Base-by-base conservation (phyloP, 2,797 vertebrate species). In the Melanotaenia boesemani region DNA sequence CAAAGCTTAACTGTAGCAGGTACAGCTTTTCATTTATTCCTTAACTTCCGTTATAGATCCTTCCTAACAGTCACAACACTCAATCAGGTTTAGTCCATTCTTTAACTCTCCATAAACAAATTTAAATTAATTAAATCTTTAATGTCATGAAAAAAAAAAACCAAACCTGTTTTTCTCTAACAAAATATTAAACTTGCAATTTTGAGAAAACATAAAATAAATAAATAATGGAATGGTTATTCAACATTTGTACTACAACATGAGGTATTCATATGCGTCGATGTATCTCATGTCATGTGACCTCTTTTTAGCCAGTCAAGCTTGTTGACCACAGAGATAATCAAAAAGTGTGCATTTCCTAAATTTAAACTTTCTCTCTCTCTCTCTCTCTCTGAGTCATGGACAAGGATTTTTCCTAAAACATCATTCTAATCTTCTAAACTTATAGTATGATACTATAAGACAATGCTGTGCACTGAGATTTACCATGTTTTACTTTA, bases 401-500 rank as follows among this genome's bases (percentile, higher is more conserved):
- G n/a, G 8, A 52, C 20, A 22, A 52, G 1, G n/a, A 52, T 37
- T 26, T 37, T 24, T 6, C 9, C 8, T 37, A 8, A 26, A 6
- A 12, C 8, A 30, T 8, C 44, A 4, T 7, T 36, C 6, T 36
- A 36, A 30, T 5, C 28, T 18, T 15, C 15, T 16, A 20, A 44
- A 20, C 37, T 3, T 30, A 26, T 54, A 8, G 22, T 52, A 24
- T 36, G n/a, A 26, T 18, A 24, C 22, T 15, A 54, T 66, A 13
- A 37, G 32, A 32, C 20, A 56, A 41, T 20, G 24, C 10, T 67
- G 64, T 34, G 30, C 12, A 18, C 3, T 26, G 22, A 32, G n/a
- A 74, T 13, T 48, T 67, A 18, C 60, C 24, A 54, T 41, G 46
- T 60, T 41, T 57, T 5, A 61, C 52, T 36, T 48, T 67, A 55